A percentile compares a stretch with the other conserved stretches of the same genome.
phyloP scores from a whole-genome alignment of 23 tunicate species.

The Ascidia mentula region DNA sequence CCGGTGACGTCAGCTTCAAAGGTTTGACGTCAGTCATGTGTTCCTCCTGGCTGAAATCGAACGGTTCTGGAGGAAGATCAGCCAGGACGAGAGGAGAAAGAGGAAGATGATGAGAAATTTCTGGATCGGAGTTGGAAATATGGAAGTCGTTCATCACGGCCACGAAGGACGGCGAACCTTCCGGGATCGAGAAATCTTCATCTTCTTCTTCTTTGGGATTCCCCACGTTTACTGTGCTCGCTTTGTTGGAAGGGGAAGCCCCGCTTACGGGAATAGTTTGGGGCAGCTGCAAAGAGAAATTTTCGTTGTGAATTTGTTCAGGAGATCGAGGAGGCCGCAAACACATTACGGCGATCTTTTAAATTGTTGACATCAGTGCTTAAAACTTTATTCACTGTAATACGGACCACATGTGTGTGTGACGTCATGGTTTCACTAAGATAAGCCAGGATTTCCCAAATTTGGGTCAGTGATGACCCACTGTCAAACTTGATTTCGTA shows the following conservation, averaged over 20 bases:
- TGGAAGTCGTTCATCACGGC: slow-evolving; percentile 52
- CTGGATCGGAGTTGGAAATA: not conserved
- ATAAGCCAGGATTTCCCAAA: too few species aligned
- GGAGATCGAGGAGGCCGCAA: too few species aligned
- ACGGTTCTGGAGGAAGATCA: not conserved
- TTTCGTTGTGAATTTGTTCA: not conserved
- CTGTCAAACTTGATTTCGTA: too few species aligned
- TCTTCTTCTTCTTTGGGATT: not conserved
- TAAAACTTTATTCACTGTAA: too few species aligned
- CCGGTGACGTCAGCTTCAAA: slow-evolving; percentile 11
- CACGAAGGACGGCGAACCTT: slow-evolving; percentile 68
- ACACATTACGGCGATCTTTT: too few species aligned
- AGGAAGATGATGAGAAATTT: not conserved
- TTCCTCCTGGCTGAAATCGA: slow-evolving; percentile 9
- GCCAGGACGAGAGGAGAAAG: not conserved
- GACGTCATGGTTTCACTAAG: too few species aligned
- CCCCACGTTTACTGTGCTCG: not conserved
- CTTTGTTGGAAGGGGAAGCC: not conserved
- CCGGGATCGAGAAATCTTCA: slow-evolving; percentile 50
- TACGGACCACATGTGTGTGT: too few species aligned
- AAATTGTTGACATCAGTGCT: too few species aligned
- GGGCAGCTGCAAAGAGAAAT: not conserved
- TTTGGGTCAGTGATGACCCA: too few species aligned
- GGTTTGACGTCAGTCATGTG: not conserved
- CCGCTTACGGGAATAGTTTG: not conserved